A percentile compares a stretch with the other conserved stretches of the same genome.
These are phyloP conservation scores for Brachyalestes nurse DNA, from an alignment of 2,797 vertebrate species.

Conservation along the genomic window DNA sequence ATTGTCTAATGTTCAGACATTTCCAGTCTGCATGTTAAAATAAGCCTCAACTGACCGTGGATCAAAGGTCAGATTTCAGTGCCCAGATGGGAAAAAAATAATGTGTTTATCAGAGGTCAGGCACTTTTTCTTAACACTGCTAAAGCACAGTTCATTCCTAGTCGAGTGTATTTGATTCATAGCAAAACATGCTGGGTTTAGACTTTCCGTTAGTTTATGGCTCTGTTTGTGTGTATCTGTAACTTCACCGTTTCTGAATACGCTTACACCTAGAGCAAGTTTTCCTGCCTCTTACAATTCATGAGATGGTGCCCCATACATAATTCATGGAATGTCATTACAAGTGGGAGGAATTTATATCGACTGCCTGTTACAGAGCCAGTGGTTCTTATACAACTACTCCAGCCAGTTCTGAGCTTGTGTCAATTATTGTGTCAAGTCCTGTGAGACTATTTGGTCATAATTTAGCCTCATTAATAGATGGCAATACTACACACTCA, in stretches of 20 bases:
- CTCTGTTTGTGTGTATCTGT: not conserved
- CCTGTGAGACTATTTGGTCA: not conserved
- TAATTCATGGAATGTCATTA: constrained; percentile 48
- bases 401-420: not conserved
- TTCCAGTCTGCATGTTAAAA: not conserved
- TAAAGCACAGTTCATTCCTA: not conserved
- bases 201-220: not conserved
- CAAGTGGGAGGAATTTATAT: constrained; percentile 43
- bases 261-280: constrained; percentile 34
- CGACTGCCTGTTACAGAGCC: constrained; percentile 14
- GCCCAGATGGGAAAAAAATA: constrained; percentile 13
- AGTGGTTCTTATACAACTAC: constrained; percentile 27
- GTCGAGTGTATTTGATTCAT: not conserved
- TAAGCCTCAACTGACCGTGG: not conserved
- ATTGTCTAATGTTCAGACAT: not conserved
- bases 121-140: not conserved
- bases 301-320: constrained; percentile 41
- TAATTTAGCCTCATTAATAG: not conserved
- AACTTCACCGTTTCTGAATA: constrained; percentile 26
- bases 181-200: not conserved
- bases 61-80: constrained; percentile 28
- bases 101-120: not conserved
- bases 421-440: not conserved
- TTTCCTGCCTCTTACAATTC: constrained; percentile 43
- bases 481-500: not conserved